phyloP scores from a whole-genome alignment of 2,888 invertebrate species.

The Thecophora atra region DNA sequence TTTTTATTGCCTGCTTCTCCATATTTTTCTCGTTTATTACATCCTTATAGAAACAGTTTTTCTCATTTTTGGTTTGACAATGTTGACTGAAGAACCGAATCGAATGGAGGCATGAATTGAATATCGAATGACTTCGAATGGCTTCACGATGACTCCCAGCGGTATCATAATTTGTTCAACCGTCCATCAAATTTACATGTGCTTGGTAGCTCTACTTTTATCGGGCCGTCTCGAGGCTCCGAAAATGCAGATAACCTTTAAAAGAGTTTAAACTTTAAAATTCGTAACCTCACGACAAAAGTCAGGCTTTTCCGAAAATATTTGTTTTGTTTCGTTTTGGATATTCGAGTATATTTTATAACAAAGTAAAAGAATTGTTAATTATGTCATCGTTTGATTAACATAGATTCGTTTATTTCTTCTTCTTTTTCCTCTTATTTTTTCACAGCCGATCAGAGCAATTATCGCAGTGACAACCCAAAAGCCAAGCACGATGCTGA shows the following conservation, averaged over 20 bases:
- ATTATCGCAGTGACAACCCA: constrained; percentile 57
- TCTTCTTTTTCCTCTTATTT: constrained; percentile 36
- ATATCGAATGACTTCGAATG: constrained; percentile 20
- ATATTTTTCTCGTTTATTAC: not conserved
- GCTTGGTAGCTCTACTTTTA: too few species aligned
- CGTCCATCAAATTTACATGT: too few species aligned
- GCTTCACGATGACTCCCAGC: constrained; percentile 28
- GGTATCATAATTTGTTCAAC: constrained; percentile 25
- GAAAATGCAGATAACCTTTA: too few species aligned
- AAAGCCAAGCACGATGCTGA: constrained; percentile 63
- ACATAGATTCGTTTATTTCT: not conserved
- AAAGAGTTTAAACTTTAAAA: too few species aligned
- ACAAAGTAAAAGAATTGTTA: too few species aligned
- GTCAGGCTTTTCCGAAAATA: too few species aligned
- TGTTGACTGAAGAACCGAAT: not conserved
- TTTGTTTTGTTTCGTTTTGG: too few species aligned
- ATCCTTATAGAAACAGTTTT: not conserved
- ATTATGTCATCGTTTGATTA: not conserved
- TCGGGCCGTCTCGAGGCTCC: too few species aligned
- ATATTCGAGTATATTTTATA: too few species aligned
- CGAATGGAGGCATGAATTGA: not conserved
- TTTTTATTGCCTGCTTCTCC: not conserved
- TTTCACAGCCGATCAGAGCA: constrained; percentile 61
- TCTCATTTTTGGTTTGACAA: not conserved
- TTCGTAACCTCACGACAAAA: too few species aligned